phyloP scores from a whole-genome alignment of 1,140 invertebrate genomes.

The Neodiprion fabricii region DNA sequence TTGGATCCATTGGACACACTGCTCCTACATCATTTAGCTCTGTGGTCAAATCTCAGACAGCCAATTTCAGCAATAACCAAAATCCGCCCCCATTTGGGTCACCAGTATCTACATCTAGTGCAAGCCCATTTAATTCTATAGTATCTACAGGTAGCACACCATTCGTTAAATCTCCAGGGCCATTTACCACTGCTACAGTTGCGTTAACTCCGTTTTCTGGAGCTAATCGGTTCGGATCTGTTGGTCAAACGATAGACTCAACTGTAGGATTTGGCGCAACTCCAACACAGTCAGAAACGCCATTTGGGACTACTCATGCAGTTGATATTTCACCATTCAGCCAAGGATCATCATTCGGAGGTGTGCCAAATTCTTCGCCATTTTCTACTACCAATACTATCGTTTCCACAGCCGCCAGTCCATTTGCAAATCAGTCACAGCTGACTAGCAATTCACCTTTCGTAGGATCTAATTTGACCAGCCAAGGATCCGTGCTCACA shows the following conservation, averaged over 20 bases:
- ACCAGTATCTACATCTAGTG: slow-evolving; percentile 17
- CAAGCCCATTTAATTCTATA: slow-evolving; percentile 13
- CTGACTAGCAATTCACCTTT: slow-evolving; percentile 31
- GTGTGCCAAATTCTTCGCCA: slow-evolving; percentile 17
- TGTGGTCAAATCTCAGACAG: not conserved
- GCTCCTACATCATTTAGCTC: not conserved
- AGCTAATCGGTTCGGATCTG: slow-evolving; percentile 25
- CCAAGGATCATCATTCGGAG: slow-evolving; percentile 23
- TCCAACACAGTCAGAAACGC: slow-evolving; percentile 6
- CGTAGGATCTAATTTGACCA: slow-evolving; percentile 19
- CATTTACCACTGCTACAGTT: slow-evolving; percentile 25
- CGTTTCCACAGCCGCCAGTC: slow-evolving; percentile 27
- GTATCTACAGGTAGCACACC: slow-evolving; percentile 22
- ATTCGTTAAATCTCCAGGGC: slow-evolving; percentile 24
- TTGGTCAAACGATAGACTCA: slow-evolving; percentile 22
- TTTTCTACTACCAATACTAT: slow-evolving; percentile 21
- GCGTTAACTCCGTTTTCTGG: slow-evolving; percentile 20
- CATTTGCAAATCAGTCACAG: slow-evolving; percentile 31
- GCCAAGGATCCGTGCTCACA: not conserved
- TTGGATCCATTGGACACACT: slow-evolving; percentile 30
- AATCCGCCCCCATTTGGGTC: slow-evolving; percentile 24
- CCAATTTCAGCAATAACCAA: slow-evolving; percentile 16
- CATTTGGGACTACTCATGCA: slow-evolving; percentile 17
- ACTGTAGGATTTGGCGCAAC: slow-evolving; percentile 8
- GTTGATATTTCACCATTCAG: slow-evolving; percentile 20